Evolutionary conservation across 2,888 invertebrate genomes (phyloP), one percentile per base, ranked within the genome.

Genomic region (Cryptocephalus primarius): DNA sequence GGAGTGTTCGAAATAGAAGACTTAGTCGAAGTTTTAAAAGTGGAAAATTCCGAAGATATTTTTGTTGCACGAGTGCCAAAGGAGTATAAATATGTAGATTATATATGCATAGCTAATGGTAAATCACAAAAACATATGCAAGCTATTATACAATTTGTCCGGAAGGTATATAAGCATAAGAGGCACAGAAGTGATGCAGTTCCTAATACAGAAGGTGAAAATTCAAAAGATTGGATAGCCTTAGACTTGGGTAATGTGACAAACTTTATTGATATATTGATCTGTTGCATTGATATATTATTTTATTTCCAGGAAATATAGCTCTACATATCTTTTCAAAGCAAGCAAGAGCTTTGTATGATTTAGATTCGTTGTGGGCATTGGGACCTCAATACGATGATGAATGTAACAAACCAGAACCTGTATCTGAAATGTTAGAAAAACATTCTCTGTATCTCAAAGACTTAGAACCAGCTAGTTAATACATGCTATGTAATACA

Each of bases 1-100:
- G 94, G 94, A 32, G 93, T 94, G 0, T 93, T 83, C 71, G 93
- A 95, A 59, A 77, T 94, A 40, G 85, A 89, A 63, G 90, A 94
- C 54, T 69, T 95, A 42, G 81, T 93, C 1, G 76, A 81, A 12
- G 70, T 91, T 22, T 69, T 96, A 32, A 75, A 76, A 54, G 76
- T 79, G 60, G 90, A 93, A 67, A 89, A 86, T 63, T 85, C 82
- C 0, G 74, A 74, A 61, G 79, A 94, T 62, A 78, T 94, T 54
- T 89, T 88, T 72, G 90, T 90, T 1, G 85, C 84, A 33, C 67
- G 76, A 39, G 79, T 94, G 1, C 86, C 93, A 0, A 66, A 74
- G 46, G 78, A 85, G 41, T 70, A 84, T 8, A 80, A 82, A 51
- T 94, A 92, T 72, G 87, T 88, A 10, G 85, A 91, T 66, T 84